Conservation (phyloP, 2,797 vertebrate species). For the Steatocranus sp. region DNA sequence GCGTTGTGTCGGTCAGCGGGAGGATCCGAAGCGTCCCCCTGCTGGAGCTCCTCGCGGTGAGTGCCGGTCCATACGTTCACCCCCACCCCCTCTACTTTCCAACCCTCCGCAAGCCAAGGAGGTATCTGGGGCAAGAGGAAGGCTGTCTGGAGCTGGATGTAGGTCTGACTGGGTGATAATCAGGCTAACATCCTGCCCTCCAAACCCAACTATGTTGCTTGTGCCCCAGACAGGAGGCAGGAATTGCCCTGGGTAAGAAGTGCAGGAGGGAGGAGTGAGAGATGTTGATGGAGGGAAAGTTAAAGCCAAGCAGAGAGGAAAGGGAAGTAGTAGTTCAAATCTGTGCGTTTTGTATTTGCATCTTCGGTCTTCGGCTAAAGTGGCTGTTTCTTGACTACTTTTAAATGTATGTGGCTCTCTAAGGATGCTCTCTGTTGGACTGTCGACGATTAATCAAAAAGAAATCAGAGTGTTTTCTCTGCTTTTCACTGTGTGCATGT, state of each 20-base stretch:
- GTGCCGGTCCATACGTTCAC: slow-evolving; percentile 4
- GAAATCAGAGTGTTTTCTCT: not conserved
- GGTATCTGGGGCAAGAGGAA: slow-evolving; percentile 47
- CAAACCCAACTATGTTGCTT: slow-evolving; percentile 1
- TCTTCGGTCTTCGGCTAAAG: not conserved
- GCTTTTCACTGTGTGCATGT: not conserved
- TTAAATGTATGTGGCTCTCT: not conserved
- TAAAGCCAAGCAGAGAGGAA: not conserved
- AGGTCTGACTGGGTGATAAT: slow-evolving; percentile 47
- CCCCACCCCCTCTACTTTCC: not conserved
- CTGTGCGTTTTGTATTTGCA: not conserved
- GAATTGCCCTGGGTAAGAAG: slow-evolving; percentile 26
- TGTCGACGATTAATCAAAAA: not conserved
- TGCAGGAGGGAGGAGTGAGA: not conserved
- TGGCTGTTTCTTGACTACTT: not conserved
- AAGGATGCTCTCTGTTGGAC: not conserved
- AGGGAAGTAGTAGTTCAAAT: not conserved
- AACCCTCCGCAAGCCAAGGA: not conserved
- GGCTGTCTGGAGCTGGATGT: slow-evolving; percentile 41
- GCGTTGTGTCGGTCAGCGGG: not conserved
- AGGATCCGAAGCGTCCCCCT: slow-evolving; percentile 43
- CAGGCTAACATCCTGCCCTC: slow-evolving; percentile 43
- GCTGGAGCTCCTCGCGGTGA: slow-evolving; percentile 61
- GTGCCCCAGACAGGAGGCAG: slow-evolving; percentile 42
- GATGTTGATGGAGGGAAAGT: not conserved